Percentiles rank a stretch among this genome's conserved stretches.
phyloP scores from a whole-genome alignment of 2,113 vertebrate species.

The Pterocles orientalis region DNA sequence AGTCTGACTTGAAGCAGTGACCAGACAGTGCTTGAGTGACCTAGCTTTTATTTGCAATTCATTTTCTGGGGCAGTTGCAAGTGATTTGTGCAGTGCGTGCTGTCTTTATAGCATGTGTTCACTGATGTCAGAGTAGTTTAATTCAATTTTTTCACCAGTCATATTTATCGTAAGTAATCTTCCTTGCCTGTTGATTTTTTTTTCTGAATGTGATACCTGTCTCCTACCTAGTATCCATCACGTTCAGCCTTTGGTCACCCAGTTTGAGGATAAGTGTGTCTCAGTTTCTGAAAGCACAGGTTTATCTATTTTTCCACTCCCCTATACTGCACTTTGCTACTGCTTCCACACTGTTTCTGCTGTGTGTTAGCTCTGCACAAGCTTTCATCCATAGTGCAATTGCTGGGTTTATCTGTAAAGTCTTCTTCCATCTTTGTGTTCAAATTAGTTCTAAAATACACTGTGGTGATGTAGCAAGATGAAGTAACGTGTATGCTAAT shows the following conservation, averaged over 20 bases:
- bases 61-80: neutral
- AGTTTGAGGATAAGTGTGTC: neutral
- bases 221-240: neutral
- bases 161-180: neutral
- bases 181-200: neutral
- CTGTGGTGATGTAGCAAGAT: neutral
- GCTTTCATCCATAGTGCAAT: neutral
- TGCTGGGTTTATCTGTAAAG: neutral
- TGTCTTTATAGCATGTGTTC: neutral
- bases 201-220: neutral
- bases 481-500: neutral
- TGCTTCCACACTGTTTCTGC: neutral
- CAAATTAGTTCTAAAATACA: neutral
- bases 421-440: neutral
- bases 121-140: neutral
- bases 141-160: neutral
- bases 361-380: neutral
- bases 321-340: neutral
- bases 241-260: neutral
- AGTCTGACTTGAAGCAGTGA: neutral
- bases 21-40: neutral
- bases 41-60: neutral
- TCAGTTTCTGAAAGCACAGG: neutral
- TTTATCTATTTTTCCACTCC: neutral
- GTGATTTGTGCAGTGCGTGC: neutral